phyloP scores from a whole-genome alignment of 2,113 vertebrate genomes.

The Labrus mixtus region DNA sequence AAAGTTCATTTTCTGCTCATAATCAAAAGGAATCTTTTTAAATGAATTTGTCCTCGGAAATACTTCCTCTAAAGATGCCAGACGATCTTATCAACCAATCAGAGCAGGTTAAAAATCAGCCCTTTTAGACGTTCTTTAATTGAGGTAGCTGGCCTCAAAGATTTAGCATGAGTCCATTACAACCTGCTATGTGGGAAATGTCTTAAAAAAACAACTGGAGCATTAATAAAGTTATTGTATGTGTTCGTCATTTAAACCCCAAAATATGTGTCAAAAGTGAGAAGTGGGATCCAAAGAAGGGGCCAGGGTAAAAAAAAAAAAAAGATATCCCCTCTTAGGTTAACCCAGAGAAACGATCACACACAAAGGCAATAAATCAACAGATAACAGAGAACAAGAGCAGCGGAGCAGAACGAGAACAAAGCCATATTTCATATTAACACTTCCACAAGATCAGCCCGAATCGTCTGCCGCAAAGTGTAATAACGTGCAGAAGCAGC shows the following conservation, averaged over 20 bases:
- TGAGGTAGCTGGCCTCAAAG: too few relatives aligned
- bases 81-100: too few relatives aligned
- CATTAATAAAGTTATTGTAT: too few relatives aligned
- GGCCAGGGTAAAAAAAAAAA: not conserved
- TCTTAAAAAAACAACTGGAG: too few relatives aligned
- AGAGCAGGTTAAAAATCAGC: too few relatives aligned
- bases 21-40: too few relatives aligned
- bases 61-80: too few relatives aligned
- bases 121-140: too few relatives aligned
- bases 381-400: conserved; percentile 1
- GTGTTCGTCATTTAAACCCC: not conserved
- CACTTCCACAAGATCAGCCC: not conserved
- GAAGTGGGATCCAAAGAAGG: not conserved
- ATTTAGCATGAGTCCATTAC: too few relatives aligned
- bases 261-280: not conserved
- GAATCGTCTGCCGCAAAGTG: not conserved
- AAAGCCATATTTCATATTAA: not conserved
- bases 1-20: too few relatives aligned
- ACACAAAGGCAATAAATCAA: not conserved
- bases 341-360: not conserved
- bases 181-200: too few relatives aligned
- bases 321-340: not conserved
- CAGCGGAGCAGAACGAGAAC: conserved; percentile 4
- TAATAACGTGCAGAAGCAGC: not conserved
- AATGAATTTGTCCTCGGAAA: too few relatives aligned